Evolutionary conservation across 2,113 vertebrate species (phyloP), one percentile per base, ranked within the genome.

Genomic region (Oxyruncus cristatus): DNA sequence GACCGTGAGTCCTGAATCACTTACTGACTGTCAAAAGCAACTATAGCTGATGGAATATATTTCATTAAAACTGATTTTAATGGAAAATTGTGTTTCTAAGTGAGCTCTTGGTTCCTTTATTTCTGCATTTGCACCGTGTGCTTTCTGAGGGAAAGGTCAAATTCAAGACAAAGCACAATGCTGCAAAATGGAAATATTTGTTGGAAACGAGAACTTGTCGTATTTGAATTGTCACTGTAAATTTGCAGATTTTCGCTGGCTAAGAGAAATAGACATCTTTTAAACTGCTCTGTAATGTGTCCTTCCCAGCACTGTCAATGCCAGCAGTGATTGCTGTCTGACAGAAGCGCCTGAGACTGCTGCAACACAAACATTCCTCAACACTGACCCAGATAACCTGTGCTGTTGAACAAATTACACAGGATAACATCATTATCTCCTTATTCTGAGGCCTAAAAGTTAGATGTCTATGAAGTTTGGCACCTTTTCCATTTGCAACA

Each of bases 181-280:
- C 73, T 77, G 56, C 21, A 94, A 89, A 80, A 96, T 86, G 75
- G 88, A 92, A 90, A 93, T 83, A 88, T 86, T 89, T 92, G 86
- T 18, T 93, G 65, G 70, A 91, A 93, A 92, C 0, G 2, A 89
- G 65, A 89, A 93, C 68, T 75, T 35, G 46, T 59, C 30, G 24
- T 62, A 61, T 89, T 92, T 85, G 87, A 96, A 88, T 73, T 95
- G 87, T 96, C 94, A 89, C 32, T 66, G 74, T 68, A 96, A 87
- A 94, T 94, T 68, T 82, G 42, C 74, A 85, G 67, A 82, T 92
- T 85, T 93, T 62, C 0, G 0, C 22, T 65, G 53, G n/a, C 92
- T 93, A 94, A 93, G 75, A 91, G 79, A 80, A 91, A 89, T 0
- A 88, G 92, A 88, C 89, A 76, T 79, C 92, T 96, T 79, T 77